Evolutionary conservation across 2,113 vertebrate genomes (phyloP).

Genomic region (Sigmodon hispidus): DNA sequence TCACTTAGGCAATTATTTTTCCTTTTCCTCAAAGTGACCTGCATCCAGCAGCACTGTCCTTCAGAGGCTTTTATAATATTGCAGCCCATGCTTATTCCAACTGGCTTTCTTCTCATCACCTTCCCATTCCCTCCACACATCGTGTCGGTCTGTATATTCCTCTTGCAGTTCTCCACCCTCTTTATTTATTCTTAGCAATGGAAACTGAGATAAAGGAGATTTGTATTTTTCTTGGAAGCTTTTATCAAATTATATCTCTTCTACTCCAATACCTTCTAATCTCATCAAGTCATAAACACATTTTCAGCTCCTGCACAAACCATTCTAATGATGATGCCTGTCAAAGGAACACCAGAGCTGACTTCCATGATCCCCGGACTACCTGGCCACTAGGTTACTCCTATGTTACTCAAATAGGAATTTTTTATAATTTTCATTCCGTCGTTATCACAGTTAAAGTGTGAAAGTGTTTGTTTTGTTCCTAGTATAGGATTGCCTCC

Average conservation of each 20-base stretch:
- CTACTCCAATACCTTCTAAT: neutral
- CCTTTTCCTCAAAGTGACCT: neutral
- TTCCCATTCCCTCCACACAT: neutral
- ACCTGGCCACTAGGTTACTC: neutral
- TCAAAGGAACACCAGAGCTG: neutral
- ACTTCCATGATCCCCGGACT: too few relatives aligned
- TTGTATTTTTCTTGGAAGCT: neutral
- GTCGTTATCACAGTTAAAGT: neutral
- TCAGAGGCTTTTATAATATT: neutral
- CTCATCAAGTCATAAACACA: neutral
- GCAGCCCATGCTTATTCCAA: neutral
- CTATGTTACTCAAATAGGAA: neutral
- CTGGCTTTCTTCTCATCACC: neutral
- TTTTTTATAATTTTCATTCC: neutral
- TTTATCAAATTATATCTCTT: neutral
- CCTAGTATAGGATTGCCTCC: neutral
- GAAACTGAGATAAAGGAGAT: neutral
- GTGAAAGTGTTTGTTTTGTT: neutral
- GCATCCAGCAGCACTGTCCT: neutral
- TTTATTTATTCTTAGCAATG: conserved; percentile 17
- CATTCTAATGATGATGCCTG: neutral
- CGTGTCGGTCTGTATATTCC: conserved; percentile 6
- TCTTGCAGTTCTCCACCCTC: neutral
- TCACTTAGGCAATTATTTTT: neutral
- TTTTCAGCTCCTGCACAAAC: neutral